Evolutionary conservation across 1,140 invertebrate genomes (phyloP), one percentile per base, ranked within the genome.

Genomic region (Eufriesea mexicana): DNA sequence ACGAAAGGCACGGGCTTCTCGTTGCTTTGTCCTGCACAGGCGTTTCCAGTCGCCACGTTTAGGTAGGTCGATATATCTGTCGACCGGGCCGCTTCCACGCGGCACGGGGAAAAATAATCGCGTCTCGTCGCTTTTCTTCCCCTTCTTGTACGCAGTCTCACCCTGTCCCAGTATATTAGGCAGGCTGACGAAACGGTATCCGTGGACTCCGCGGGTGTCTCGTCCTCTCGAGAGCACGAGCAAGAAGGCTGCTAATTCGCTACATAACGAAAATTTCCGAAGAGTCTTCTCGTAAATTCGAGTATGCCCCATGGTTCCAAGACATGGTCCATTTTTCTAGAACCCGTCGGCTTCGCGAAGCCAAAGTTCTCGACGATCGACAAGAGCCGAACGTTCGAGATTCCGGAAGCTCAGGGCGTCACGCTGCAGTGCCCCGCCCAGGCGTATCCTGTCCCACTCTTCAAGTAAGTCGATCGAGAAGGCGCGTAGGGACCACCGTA

Each of bases 31-130:
- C 95, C 95, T 87, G 96, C 95, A 87, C 95, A 96, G 92, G 96
- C 95, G 47, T 96, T 95, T 90, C 96, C 96, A 83, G 94, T 96
- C 72, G 96, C 96, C 85, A 92, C 95, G 77, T 95, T 94, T 93
- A 96, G 96, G 96, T 96, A 95, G 84, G 91, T 91, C 78, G 66
- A 88, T 72, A 74, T 77, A 77, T 88, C 70, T 25, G 68, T 88
- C 84, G 59, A 42, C 71, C 42, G 45, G 16, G 57, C 7, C 42
- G 25, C 20, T 35, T 57, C 12, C 20, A 42, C 66, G 66, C 55
- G 55, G 9, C 55, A 1, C 25, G 23, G 6, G n/a, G 79, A 66
- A 75, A 80, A 81, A 79, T 79, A 79, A 23, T 51, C 78, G n/a
- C 35, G 10, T 7, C n/a, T 59, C 64, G 51, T 51, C n/a, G 71